phyloP scores from a whole-genome alignment of 2,113 vertebrate species.

The Odocoileus hemionus region DNA sequence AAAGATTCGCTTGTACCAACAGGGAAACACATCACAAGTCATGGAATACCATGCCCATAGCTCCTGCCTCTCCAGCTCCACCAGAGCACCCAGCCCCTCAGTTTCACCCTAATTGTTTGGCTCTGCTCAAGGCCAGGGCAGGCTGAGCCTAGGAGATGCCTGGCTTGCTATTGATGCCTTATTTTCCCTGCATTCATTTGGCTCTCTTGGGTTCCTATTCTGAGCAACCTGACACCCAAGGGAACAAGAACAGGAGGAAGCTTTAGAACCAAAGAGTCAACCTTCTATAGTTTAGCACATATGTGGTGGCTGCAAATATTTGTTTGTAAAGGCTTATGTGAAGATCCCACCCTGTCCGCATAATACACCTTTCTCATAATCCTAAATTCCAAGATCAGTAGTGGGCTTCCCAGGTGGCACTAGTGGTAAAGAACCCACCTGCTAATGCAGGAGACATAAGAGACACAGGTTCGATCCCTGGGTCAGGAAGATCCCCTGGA shows the following conservation, averaged over 20 bases:
- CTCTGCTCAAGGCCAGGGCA: not conserved
- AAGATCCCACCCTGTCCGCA: not conserved
- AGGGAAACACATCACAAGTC: not conserved
- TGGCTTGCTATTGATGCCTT: not conserved
- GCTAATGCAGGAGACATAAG: not conserved
- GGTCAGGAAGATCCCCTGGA: not conserved
- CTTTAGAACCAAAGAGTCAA: not conserved
- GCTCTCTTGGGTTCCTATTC: not conserved
- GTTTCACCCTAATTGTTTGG: not conserved
- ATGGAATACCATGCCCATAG: not conserved
- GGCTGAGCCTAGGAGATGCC: not conserved
- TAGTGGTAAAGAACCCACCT: not conserved
- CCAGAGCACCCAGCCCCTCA: not conserved
- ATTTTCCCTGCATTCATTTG: not conserved
- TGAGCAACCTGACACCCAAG: not conserved
- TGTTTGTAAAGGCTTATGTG: not conserved
- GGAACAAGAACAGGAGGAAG: not conserved
- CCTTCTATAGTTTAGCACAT: not conserved
- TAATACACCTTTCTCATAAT: not conserved
- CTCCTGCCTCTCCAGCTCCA: not conserved
- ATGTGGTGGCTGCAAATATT: not conserved
- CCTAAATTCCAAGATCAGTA: constrained; percentile 21
- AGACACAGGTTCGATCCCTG: not conserved
- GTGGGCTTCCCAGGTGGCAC: not conserved
- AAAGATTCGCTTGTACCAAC: not conserved